A percentile compares a stretch with the other conserved stretches of the same genome.
These are phyloP conservation scores for Myotis myotis DNA, from an alignment of 2,797 vertebrate genomes.

Conservation along the genomic window DNA sequence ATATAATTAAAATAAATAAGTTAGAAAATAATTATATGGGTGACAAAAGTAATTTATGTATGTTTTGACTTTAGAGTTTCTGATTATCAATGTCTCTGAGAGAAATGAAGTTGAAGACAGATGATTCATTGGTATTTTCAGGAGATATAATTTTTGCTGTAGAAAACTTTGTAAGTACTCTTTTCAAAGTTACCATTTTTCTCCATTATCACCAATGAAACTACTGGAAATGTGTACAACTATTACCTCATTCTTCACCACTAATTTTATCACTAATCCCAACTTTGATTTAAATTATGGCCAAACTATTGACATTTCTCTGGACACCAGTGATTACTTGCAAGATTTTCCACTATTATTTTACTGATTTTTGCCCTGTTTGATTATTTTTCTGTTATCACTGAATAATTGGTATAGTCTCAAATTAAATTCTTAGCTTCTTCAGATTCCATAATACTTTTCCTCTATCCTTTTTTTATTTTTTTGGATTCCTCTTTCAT, in stretches of 20 bases:
- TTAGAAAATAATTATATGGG: neutral
- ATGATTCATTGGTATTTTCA: slow-evolving; percentile 6
- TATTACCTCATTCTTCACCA: neutral
- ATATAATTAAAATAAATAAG: neutral
- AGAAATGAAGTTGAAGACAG: neutral
- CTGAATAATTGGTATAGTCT: neutral
- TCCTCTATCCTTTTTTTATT: neutral
- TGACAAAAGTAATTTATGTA: neutral
- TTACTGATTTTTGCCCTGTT: neutral
- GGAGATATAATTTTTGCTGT: neutral
- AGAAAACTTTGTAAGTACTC: neutral
- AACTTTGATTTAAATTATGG: slow-evolving; percentile 12
- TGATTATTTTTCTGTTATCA: neutral
- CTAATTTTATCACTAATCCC: neutral
- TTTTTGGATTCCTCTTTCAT: neutral
- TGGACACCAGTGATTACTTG: neutral
- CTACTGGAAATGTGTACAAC: neutral
- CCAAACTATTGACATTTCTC: neutral
- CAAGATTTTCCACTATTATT: neutral
- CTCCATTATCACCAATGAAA: neutral
- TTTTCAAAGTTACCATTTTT: neutral
- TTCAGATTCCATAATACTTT: neutral
- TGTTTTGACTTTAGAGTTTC: slow-evolving; percentile 4
- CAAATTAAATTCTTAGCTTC: neutral
- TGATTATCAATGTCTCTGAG: neutral